Evolutionary conservation across 2,888 invertebrate genomes (phyloP), one percentile per base, ranked within the genome.

Genomic region (Selenia dentaria): DNA sequence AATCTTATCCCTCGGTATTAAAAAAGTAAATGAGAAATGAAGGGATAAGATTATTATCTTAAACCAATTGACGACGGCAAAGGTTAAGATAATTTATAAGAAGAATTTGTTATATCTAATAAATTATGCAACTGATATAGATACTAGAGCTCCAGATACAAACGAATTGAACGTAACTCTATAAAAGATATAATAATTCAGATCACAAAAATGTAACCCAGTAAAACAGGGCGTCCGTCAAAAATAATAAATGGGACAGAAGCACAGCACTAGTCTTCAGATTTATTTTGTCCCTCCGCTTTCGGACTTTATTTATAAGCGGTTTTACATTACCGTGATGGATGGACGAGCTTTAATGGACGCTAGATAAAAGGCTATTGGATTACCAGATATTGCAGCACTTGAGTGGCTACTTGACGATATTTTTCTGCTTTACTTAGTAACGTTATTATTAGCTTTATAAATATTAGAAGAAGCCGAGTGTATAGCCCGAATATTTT

Each of bases 281-380:
- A 66, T 70, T 66, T 68, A 67, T 65, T 63, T 53, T 62, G 67
- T 71, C 63, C 59, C 56, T 54, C 51, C 51, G 57, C 57, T 61
- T 64, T 60, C 58, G 61, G 46, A 59, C 60, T 57, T 65, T 69
- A 73, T 74, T 70, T 75, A 76, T 68, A 72, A 75, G 64, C 66
- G 69, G 72, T 69, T 67, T 76, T 73, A 68, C 67, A 72, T 79
- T 73, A 76, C 78, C 57, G 61, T 79, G 79, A 79, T 74, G 67
- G 79, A 80, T 78, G 69, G 62, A 45, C 44, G 39, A 58, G 59
- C 60, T 67, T 69, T 75, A 79, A 79, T 77, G 74, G 78, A 72
- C 57, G 61, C 47, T 55, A 39, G 51, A 35, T 37, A 36, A 43
- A 44, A 36, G 42, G 57, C 56, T 57, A 61, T 54, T 39, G 16